Evolutionary conservation across 2,888 invertebrate genomes (phyloP).

Genomic region (Apotomis turbidana): DNA sequence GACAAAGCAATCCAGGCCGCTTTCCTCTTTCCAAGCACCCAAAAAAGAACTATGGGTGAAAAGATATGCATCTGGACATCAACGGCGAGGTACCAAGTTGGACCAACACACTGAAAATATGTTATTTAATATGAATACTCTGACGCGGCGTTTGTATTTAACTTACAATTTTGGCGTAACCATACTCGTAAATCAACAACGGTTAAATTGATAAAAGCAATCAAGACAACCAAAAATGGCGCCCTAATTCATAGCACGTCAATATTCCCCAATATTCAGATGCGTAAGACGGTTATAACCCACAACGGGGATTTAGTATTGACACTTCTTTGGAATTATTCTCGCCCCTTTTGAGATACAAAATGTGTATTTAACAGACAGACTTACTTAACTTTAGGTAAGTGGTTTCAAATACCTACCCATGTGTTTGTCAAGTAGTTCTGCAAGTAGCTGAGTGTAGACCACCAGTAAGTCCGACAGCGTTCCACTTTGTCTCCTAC

Average conservation of each 20-base stretch:
- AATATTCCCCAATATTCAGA: too few relatives aligned
- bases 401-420: not conserved
- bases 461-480: conserved; percentile 68
- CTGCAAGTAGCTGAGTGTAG: conserved; percentile 63
- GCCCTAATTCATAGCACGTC: too few relatives aligned
- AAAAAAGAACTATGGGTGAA: conserved; percentile 42
- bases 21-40: conserved; percentile 35
- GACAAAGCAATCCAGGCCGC: conserved; percentile 39
- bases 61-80: conserved; percentile 31
- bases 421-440: conserved; percentile 51
- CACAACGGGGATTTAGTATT: too few relatives aligned
- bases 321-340: too few relatives aligned
- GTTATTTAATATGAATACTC: not conserved
- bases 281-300: too few relatives aligned
- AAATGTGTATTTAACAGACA: too few relatives aligned
- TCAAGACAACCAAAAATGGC: too few relatives aligned
- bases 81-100: conserved; percentile 42
- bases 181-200: too few relatives aligned
- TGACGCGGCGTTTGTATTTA: too few relatives aligned
- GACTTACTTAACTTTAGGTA: not conserved
- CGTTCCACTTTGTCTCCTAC: conserved; percentile 51
- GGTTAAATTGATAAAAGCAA: too few relatives aligned
- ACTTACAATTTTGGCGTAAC: too few relatives aligned
- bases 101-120: conserved; percentile 42
- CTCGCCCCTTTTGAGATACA: too few relatives aligned